Evolutionary conservation across 2,113 vertebrate genomes (phyloP).

Genomic region (Pyxicephalus adspersus): DNA sequence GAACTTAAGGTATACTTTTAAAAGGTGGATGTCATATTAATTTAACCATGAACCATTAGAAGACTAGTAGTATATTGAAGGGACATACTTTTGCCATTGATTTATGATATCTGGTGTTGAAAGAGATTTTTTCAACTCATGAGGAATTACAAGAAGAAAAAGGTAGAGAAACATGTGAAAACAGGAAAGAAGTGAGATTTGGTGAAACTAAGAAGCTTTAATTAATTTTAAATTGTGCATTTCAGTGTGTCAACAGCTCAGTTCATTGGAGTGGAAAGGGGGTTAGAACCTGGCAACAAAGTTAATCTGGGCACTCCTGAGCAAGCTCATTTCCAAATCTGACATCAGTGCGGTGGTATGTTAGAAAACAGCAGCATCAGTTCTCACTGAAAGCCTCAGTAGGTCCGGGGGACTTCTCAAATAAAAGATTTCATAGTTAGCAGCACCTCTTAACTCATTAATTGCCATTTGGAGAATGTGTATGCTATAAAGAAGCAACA

Average conservation of each 20-base stretch:
- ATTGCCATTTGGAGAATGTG: not conserved
- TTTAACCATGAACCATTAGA: conserved; percentile 1
- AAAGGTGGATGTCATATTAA: conserved; percentile 31
- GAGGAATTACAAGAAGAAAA: conserved; percentile 29
- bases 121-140: conserved; percentile 34
- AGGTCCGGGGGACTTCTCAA: conserved; percentile 15
- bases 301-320: conserved; percentile 83
- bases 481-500: not conserved
- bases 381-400: conserved; percentile 49
- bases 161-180: conserved; percentile 5
- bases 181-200: conserved; percentile 70
- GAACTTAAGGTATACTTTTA: conserved; percentile 5
- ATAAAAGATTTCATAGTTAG: not conserved
- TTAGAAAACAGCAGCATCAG: conserved; percentile 71
- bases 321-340: conserved; percentile 87
- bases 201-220: conserved; percentile 86
- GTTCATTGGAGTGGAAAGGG: conserved; percentile 90
- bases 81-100: conserved; percentile 28
- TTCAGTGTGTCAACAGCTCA: conserved; percentile 88
- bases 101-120: conserved; percentile 32
- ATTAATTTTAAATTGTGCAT: conserved; percentile 99
- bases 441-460: not conserved
- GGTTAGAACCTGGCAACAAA: conserved; percentile 89
- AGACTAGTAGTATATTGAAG: conserved; percentile 11
- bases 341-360: conserved; percentile 90